Conservation (phyloP, 2,888 invertebrate genomes). For the Patella ulyssiponensis region DNA sequence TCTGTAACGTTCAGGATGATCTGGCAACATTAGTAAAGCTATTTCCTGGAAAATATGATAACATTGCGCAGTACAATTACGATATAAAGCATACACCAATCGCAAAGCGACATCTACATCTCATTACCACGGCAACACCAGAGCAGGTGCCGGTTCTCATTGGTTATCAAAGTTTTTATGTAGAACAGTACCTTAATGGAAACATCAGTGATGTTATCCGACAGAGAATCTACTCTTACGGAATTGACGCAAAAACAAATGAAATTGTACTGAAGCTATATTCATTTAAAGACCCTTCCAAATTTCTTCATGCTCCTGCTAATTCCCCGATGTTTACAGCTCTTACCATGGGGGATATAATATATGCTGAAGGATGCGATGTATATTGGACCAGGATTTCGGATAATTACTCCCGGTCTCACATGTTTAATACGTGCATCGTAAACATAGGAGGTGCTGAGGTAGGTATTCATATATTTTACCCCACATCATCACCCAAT, state of each 20-base stretch:
- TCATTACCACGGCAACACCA: neutral
- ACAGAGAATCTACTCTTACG: slow-evolving; percentile 19
- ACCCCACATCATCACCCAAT: too few species aligned
- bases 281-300: slow-evolving; percentile 6
- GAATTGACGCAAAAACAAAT: slow-evolving; percentile 4
- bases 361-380: slow-evolving; percentile 21
- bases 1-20: neutral
- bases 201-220: slow-evolving; percentile 11
- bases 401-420: slow-evolving; percentile 5
- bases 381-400: slow-evolving; percentile 20
- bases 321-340: slow-evolving; percentile 10
- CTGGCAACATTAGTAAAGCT: slow-evolving; percentile 3
- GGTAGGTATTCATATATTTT: neutral
- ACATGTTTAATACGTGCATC: slow-evolving; percentile 24
- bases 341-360: slow-evolving; percentile 15
- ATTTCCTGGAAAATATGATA: slow-evolving; percentile 20
- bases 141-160: slow-evolving; percentile 17
- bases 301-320: slow-evolving; percentile 15
- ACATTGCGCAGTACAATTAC: slow-evolving; percentile 16
- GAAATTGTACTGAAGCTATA: slow-evolving; percentile 13
- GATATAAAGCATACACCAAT: slow-evolving; percentile 14
- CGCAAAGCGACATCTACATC: slow-evolving; percentile 16
- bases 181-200: slow-evolving; percentile 15
- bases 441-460: slow-evolving; percentile 16
- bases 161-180: slow-evolving; percentile 5